Evolutionary conservation across 2,113 vertebrate genomes (phyloP).

Genomic region (Erythrolamprus reginae): DNA sequence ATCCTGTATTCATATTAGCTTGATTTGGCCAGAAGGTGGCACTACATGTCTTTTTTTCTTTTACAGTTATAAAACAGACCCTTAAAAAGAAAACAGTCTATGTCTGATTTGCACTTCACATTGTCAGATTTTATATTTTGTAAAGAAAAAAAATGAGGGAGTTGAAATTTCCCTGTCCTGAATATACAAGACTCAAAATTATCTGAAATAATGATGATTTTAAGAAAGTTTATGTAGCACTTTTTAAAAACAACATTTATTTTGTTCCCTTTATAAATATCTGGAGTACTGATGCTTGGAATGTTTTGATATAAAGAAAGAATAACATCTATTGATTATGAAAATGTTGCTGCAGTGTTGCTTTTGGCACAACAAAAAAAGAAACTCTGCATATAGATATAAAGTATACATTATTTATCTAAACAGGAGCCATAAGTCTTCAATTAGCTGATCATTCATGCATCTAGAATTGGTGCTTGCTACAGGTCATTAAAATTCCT

Average conservation of each 20-base stretch:
- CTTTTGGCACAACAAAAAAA: background rate
- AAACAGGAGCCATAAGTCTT: background rate
- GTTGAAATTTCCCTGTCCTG: slow-evolving; percentile 15
- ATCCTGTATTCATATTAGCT: background rate
- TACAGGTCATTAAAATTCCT: background rate
- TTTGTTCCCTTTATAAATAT: background rate
- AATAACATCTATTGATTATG: background rate
- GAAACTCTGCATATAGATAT: background rate
- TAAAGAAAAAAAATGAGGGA: slow-evolving; percentile 28
- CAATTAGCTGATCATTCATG: background rate
- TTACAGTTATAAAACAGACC: background rate
- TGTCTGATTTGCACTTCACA: background rate
- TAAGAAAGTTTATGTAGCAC: background rate
- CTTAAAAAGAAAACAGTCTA: background rate
- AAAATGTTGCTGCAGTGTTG: background rate
- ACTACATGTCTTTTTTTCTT: slow-evolving; percentile 37
- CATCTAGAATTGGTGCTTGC: background rate
- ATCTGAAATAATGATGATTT: background rate
- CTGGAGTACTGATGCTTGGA: background rate
- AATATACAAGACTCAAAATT: background rate
- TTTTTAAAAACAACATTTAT: background rate
- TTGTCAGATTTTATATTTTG: slow-evolving; percentile 33
- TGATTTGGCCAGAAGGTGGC: slow-evolving; percentile 65
- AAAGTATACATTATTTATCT: background rate
- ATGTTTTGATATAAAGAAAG: background rate